phyloP scores from a whole-genome alignment of 2,888 invertebrate species.

The Limulus polyphemus region DNA sequence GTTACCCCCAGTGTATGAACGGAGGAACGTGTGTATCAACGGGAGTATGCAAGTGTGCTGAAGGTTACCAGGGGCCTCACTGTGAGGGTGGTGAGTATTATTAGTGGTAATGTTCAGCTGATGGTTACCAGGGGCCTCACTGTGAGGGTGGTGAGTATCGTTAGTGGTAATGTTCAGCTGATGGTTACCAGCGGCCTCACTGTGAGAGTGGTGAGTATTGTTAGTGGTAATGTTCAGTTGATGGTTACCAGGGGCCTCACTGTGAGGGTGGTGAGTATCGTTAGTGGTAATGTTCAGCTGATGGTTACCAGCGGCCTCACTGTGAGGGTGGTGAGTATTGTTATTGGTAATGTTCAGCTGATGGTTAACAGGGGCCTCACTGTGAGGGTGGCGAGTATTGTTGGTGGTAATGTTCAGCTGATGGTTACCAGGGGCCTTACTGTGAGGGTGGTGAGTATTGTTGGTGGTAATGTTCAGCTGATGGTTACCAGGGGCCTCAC shows the following conservation, averaged over 20 bases:
- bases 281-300: too few relatives aligned
- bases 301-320: conserved; percentile 59
- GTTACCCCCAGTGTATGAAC: conserved; percentile 85
- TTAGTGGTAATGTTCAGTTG: conserved; percentile 33
- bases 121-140: conserved; percentile 79
- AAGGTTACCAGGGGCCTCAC: conserved; percentile 79
- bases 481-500: conserved; percentile 79
- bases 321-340: conserved; percentile 66
- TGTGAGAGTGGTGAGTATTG: conserved; percentile 66
- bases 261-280: conserved; percentile 66
- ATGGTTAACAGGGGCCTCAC: conserved; percentile 79
- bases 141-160: conserved; percentile 66
- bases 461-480: conserved; percentile 33
- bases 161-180: too few relatives aligned
- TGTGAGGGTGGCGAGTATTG: conserved; percentile 66
- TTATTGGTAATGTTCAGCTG: conserved; percentile 33
- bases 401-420: too few relatives aligned
- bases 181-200: conserved; percentile 59
- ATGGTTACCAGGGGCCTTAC: conserved; percentile 59
- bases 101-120: conserved; percentile 33
- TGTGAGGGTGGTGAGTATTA: conserved; percentile 66
- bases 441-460: conserved; percentile 66
- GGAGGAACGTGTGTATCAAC: conserved; percentile 84
- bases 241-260: conserved; percentile 79
- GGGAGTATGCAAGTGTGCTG: conserved; percentile 71